Base-by-base conservation (phyloP, 2,113 vertebrate genomes). In the Xiphophorus maculatus region DNA sequence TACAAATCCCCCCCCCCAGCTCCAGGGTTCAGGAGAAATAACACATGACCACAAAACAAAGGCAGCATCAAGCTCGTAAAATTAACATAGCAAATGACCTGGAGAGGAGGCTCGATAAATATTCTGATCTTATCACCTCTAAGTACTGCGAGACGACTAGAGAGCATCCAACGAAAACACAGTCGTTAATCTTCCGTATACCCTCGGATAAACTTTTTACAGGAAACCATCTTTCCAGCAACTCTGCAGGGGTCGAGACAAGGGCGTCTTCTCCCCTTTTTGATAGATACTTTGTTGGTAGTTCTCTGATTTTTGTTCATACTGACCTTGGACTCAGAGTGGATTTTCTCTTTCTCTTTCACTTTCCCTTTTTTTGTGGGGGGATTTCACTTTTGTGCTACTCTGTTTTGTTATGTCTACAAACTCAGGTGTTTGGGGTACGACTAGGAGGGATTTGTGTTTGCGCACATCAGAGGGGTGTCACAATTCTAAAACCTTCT, bases 61-160 rank as follows among this genome's bases (percentile, higher is more conserved):
- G 96, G 94, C 90, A 72, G 94, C 95, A 96, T 96, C 96, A 96
- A 96, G 95, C 95, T 96, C 96, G 95, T 96, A 96, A 97, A 96
- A 98, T 98, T 97, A 97, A 96, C 95, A 97, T 97, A 96, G 96
- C 91, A 96, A 98, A 98, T 97, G 91, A 97, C 96, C 94, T 96
- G 94, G 95, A 94, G 96, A 92, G 73, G 92, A 96, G 95, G 94
- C 93, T 95, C 93, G 94, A 97, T 96, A 98, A 97, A 98, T 97
- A 97, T 96, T 82, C 80, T 85, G 94, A 96, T 96, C 95, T 93
- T 95, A 96, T 96, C 94, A 92, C 93, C 92, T 94, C 90, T 91
- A 88, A 95, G 93, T 95, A 94, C 92, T 89, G 88, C 75, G 87
- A 90, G 91, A 93, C 87, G 93, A 84, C 86, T 88, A 90, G 94